Evolutionary conservation across 23 tunicate genomes (phyloP).

Genomic region (Trididemnum nubilum): DNA sequence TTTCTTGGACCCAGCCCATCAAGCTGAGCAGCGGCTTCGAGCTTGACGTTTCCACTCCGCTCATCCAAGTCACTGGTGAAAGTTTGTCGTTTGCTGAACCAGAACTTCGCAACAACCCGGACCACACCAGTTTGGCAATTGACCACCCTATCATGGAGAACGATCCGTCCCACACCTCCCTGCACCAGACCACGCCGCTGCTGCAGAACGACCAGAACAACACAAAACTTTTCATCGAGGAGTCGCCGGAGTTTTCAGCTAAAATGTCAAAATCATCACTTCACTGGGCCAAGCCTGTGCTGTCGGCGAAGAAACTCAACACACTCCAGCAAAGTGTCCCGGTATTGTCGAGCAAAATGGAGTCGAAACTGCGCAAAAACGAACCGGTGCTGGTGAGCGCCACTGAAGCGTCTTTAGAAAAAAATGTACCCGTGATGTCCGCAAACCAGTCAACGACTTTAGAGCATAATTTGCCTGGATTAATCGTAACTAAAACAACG

Average conservation of each 20-base stretch:
- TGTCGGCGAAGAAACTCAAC: constrained; percentile 1
- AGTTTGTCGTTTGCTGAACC: constrained; percentile 15
- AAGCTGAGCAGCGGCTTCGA: constrained; percentile 27
- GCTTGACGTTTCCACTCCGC: constrained; percentile 8
- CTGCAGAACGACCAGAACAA: constrained; percentile 23
- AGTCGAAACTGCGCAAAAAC: constrained; percentile 11
- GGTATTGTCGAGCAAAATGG: constrained; percentile 13
- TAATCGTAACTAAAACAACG: background rate
- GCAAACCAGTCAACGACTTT: background rate
- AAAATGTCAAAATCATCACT: constrained; percentile 14
- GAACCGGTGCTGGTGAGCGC: constrained; percentile 13
- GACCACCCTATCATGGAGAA: constrained; percentile 22
- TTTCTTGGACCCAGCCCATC: background rate
- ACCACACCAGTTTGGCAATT: constrained; percentile 9
- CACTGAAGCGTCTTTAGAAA: background rate
- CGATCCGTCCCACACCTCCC: constrained; percentile 12
- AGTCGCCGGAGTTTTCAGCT: constrained; percentile 24
- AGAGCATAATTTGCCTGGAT: constrained; percentile 8
- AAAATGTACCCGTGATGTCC: constrained; percentile 27
- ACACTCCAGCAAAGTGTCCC: constrained; percentile 16
- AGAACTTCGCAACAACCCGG: constrained; percentile 1
- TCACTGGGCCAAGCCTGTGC: constrained; percentile 19
- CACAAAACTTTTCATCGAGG: constrained; percentile 30
- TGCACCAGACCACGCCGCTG: constrained; percentile 18
- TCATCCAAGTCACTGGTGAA: background rate